Evolutionary conservation across 2,888 invertebrate genomes (phyloP), one percentile per base, ranked within the genome.

Genomic region (Acrobeloides nanus): DNA sequence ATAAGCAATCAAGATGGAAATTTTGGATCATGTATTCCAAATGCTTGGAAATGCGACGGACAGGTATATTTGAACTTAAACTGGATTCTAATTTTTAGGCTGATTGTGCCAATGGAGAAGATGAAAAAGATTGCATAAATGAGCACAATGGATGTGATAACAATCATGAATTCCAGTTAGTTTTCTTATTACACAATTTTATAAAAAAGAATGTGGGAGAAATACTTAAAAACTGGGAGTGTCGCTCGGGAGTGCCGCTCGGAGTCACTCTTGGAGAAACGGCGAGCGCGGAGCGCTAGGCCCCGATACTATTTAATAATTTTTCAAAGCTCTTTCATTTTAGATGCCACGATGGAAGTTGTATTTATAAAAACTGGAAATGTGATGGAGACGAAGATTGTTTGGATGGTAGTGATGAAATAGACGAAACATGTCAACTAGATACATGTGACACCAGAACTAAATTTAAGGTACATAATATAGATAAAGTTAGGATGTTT

Each of bases 381-480:
- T 69, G 70, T 39, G 70, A 70, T 47, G 67, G 66, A 1, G 70
- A 70, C 34, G 56, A 57, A 15, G 70, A 70, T 39, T 70, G 70
- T 42, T 43, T 51, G 1, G 67, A 68, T 46, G 60, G 62, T 12
- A 57, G 53, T 17, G 68, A 68, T 38, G 66, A 66, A 33, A 7
- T 33, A 25, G 31, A 40, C 24, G n/a, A 25, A 45, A 15, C 12
- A n/a, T n/a, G n/a, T n/a, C n/a, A n/a, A n/a, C n/a, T n/a, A n/a
- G 38, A 47, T n/a, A 24, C n/a, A n/a, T 57, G 57, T 34, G 24
- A 43, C 10, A 29, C 15, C 10, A 25, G 45, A 21, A 35, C 46
- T n/a, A 24, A 59, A 44, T 62, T 63, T 47, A 57, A 61, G 48
- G 60, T 57, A 24, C 12, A 42, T 20, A 3, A 27, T 20, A 10